Percentiles rank a stretch among this genome's conserved stretches.
phyloP scores from a whole-genome alignment of 2,113 vertebrate species.

The Apteryx owenii region DNA sequence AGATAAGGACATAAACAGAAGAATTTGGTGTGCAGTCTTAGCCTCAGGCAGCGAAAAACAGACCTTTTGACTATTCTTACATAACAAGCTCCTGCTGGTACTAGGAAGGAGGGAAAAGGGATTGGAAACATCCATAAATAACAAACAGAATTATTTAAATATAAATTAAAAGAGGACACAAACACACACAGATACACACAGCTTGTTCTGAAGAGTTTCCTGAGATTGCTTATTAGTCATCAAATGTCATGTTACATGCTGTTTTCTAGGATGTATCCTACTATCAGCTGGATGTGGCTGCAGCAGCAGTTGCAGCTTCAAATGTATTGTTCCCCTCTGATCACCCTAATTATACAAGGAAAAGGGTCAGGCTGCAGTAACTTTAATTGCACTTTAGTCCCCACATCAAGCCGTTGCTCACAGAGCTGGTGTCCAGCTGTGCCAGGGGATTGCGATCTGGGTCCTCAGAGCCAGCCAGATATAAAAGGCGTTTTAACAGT shows the following conservation, averaged over 20 bases:
- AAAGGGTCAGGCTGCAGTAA: background rate
- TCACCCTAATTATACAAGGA: background rate
- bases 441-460: accelerated
- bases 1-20: background rate
- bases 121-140: background rate
- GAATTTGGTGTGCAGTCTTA: background rate
- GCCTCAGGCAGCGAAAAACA: background rate
- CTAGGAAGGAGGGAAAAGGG: background rate
- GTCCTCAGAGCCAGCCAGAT: background rate
- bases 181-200: background rate
- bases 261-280: slow-evolving; percentile 13
- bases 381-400: background rate
- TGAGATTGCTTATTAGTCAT: background rate
- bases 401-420: background rate
- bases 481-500: background rate
- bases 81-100: background rate
- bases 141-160: slow-evolving; percentile 11
- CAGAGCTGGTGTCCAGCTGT: background rate
- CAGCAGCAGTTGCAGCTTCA: background rate
- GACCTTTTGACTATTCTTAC: background rate
- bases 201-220: background rate
- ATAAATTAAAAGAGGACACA: background rate
- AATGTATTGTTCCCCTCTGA: background rate
- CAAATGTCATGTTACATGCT: background rate
- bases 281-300: slow-evolving; percentile 6